Percentiles rank a stretch among this genome's conserved stretches.
These are phyloP conservation scores for Sarotherodon lohbergeri DNA, from an alignment of 2,113 vertebrate genomes.

Conservation along the genomic window DNA sequence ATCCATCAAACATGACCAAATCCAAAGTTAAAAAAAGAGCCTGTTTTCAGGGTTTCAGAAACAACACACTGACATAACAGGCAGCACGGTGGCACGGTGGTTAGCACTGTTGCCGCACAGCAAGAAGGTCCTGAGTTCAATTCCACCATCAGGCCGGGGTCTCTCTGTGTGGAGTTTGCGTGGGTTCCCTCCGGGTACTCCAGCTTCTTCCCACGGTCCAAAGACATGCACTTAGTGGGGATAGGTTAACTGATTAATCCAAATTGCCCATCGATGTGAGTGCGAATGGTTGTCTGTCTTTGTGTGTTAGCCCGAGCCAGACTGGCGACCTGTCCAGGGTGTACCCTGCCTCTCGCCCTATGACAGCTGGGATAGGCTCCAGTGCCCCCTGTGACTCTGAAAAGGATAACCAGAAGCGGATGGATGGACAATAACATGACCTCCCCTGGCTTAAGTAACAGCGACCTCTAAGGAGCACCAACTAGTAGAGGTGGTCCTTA, in stretches of 20 bases:
- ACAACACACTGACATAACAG: too few species aligned
- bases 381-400: not conserved
- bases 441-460: not conserved
- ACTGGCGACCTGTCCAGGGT: accelerated
- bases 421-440: not conserved
- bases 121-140: not conserved
- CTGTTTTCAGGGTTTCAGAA: too few species aligned
- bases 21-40: too few species aligned
- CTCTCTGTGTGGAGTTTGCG: not conserved
- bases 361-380: not conserved
- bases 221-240: accelerated
- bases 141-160: accelerated
- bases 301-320: accelerated
- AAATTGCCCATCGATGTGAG: not conserved
- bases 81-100: too few species aligned
- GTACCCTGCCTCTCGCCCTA: not conserved
- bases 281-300: accelerated
- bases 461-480: not conserved
- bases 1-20: too few species aligned
- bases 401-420: accelerated
- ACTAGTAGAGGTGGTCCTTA: not conserved
- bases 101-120: too few species aligned
- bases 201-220: accelerated
- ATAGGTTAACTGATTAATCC: not conserved
- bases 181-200: not conserved